A percentile compares a stretch with the other conserved stretches of the same genome.
phyloP scores from a whole-genome alignment of 1,140 invertebrate species.

The Diorhabda sublineata region DNA sequence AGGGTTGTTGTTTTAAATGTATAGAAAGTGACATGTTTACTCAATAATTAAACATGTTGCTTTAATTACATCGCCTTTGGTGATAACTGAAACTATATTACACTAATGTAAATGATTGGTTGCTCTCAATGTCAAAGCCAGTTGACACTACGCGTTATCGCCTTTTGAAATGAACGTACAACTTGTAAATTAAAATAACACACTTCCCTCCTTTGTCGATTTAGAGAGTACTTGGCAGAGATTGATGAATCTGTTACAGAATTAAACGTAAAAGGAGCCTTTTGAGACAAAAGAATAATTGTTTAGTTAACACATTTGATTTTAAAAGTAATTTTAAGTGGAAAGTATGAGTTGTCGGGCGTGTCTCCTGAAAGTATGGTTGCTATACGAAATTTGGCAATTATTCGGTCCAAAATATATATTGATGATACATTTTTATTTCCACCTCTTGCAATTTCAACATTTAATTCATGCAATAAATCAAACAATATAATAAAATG shows the following conservation, averaged over 20 bases:
- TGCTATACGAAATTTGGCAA: no score
- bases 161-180: constrained; percentile 2
- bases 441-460: no score
- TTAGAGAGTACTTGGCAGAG: neutral
- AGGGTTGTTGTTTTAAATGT: neutral
- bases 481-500: no score
- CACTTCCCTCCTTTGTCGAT: neutral
- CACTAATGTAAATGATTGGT: constrained; percentile 2
- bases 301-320: neutral
- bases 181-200: neutral
- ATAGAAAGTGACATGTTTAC: neutral
- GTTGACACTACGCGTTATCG: neutral
- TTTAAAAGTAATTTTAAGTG: neutral
- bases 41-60: neutral
- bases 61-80: constrained; percentile 2
- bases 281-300: neutral
- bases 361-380: no score
- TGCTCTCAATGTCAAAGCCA: neutral
- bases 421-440: no score
- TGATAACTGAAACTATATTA: neutral
- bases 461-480: no score
- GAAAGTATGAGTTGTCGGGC: no score
- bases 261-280: neutral
- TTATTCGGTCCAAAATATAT: no score
- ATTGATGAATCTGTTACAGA: neutral